Conservation (phyloP, 23 tunicate species). For the Trididemnum clinides region DNA sequence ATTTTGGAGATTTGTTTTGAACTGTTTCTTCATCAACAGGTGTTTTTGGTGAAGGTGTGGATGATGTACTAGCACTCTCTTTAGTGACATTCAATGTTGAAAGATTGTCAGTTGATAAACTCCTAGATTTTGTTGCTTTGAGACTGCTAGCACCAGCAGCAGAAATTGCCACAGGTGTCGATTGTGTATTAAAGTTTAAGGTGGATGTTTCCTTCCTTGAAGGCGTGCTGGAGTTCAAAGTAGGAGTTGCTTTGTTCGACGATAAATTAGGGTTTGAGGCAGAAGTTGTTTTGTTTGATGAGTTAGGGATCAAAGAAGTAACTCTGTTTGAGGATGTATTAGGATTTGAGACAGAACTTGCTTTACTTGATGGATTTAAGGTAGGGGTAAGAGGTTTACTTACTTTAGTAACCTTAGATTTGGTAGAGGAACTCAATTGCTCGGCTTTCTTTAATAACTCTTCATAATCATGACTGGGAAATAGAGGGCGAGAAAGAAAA, state of each 20-base stretch:
- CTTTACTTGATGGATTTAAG: too few species aligned
- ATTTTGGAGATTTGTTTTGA: not conserved
- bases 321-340: not conserved
- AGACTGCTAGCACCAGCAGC: not conserved
- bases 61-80: not conserved
- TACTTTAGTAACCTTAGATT: not conserved
- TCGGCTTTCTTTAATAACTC: conserved; percentile 60
- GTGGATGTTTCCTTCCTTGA: not conserved
- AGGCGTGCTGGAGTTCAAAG: not conserved
- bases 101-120: too few species aligned
- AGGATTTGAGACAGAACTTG: not conserved
- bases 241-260: not conserved
- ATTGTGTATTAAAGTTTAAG: too few species aligned
- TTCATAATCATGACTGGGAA: conserved; percentile 34
- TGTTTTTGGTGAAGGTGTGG: not conserved
- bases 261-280: not conserved
- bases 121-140: too few species aligned
- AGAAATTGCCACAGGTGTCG: not conserved
- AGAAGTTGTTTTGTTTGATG: not conserved
- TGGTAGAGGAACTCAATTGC: conserved; percentile 1
- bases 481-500: not conserved
- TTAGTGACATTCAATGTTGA: not conserved
- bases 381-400: not conserved
- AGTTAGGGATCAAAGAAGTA: not conserved
- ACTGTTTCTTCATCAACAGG: not conserved